Evolutionary conservation across 1,140 invertebrate genomes (phyloP), one percentile per base, ranked within the genome.

Genomic region (Lasioglossum albipes): DNA sequence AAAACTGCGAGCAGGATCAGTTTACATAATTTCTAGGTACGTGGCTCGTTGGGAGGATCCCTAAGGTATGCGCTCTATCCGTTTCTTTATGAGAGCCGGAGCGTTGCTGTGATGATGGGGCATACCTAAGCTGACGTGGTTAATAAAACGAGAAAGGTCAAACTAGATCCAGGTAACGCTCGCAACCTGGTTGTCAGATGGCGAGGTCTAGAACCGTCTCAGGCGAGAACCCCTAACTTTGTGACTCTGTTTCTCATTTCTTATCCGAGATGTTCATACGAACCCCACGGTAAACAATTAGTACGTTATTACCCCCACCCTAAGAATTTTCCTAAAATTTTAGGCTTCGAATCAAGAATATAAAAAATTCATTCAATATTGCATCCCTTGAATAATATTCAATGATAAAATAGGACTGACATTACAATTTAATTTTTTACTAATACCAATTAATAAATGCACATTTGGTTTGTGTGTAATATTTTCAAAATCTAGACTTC

Each of bases 81-180:
- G 70, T 66, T 71, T 83, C 85, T 90, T 86, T 81, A 85, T 74
- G 81, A 83, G 82, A 61, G 71, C 75, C 49, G 49, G 79, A 79
- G 76, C 71, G 69, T 75, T 75, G 78, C 75, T 69, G 81, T 82
- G 87, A 91, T 89, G 90, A 91, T 87, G 89, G 87, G 81, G 88
- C 87, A 90, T 87, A 83, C 82, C 85, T 86, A 65, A 87, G 65
- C 59, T 80, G 79, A 89, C 82, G 76, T 87, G 83, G 90, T 83
- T 90, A 90, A 91, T 91, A 90, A 91, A 91, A 91, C 81, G 69
- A 88, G 88, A 91, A 91, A 91, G 91, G 91, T 91, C 89, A 91
- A 76, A 72, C 79, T 79, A 75, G 79, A 89, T 91, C 91, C 86
- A 87, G 87, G 83, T 84, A 68, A 82, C 36, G 68, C 62, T 86